phyloP scores from a whole-genome alignment of 1,140 invertebrate genomes.

The Drosophila willistoni region DNA sequence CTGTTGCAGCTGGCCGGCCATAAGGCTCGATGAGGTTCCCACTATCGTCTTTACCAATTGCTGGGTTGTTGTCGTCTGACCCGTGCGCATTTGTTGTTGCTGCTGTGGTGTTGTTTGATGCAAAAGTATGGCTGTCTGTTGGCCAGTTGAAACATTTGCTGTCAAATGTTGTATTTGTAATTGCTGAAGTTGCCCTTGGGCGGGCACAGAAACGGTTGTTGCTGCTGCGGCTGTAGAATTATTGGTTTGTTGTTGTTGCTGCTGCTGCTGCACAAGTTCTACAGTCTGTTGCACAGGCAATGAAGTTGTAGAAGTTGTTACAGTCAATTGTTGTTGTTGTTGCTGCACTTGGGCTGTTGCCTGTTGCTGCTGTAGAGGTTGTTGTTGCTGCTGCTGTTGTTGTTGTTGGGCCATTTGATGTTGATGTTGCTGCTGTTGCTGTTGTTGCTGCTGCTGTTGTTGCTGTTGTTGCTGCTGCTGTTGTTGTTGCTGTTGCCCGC shows the following conservation, averaged over 20 bases:
- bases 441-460: slow-evolving; percentile 50
- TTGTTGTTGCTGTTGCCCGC: slow-evolving; percentile 36
- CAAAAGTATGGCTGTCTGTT: slow-evolving; percentile 70
- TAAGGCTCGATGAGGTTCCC: slow-evolving; percentile 58
- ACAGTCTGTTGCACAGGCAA: slow-evolving; percentile 52
- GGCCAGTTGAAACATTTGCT: slow-evolving; percentile 46
- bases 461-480: slow-evolving; percentile 67
- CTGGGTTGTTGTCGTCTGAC: slow-evolving; percentile 50
- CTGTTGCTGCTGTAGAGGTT: slow-evolving; percentile 31
- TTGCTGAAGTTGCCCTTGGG: slow-evolving; percentile 57
- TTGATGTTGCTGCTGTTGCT: slow-evolving; percentile 37
- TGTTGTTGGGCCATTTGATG: slow-evolving; percentile 42
- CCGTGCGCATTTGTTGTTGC: slow-evolving; percentile 59
- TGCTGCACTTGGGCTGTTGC: slow-evolving; percentile 31
- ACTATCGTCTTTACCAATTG: slow-evolving; percentile 81
- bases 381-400: slow-evolving; percentile 34
- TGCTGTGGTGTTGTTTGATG: slow-evolving; percentile 49
- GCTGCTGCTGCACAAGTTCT: slow-evolving; percentile 44
- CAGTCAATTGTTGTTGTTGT: slow-evolving; percentile 53
- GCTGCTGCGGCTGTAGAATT: slow-evolving; percentile 30
- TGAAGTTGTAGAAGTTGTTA: slow-evolving; percentile 21
- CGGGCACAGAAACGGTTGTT: slow-evolving; percentile 60
- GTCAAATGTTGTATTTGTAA: slow-evolving; percentile 70
- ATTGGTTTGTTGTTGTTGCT: slow-evolving; percentile 37
- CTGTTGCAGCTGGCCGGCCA: slow-evolving; percentile 74